Conservation (phyloP, 1,140 invertebrate species). For the Kradibia gibbosae region DNA sequence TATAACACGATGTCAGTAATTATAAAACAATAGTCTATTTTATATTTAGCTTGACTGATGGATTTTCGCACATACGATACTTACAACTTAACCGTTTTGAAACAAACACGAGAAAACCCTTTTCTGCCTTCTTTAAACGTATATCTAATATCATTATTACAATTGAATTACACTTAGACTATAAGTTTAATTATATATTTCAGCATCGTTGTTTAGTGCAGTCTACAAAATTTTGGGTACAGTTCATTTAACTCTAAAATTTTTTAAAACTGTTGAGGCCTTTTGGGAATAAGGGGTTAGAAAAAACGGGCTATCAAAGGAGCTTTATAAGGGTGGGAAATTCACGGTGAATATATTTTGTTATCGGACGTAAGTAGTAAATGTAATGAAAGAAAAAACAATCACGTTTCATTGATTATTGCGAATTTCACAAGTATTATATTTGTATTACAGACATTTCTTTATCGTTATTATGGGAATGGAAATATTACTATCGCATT, state of each 20-base stretch:
- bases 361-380: slow-evolving; percentile 22
- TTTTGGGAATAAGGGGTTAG: background rate
- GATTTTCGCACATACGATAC: no score
- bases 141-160: background rate
- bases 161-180: background rate
- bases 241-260: background rate
- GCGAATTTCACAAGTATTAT: slow-evolving; percentile 63
- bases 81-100: background rate
- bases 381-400: slow-evolving; percentile 54
- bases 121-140: background rate
- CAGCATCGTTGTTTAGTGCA: background rate
- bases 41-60: no score
- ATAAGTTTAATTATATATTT: background rate
- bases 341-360: slow-evolving; percentile 19
- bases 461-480: slow-evolving; percentile 38
- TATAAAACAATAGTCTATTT: no score
- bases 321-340: slow-evolving; percentile 1
- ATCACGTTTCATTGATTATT: slow-evolving; percentile 56
- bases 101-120: background rate
- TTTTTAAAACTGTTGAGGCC: background rate
- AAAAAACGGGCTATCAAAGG: background rate
- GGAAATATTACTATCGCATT: slow-evolving; percentile 46
- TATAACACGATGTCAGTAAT: background rate
- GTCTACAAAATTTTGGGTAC: background rate
- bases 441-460: slow-evolving; percentile 58